Evolutionary conservation across 2,888 invertebrate genomes (phyloP), one percentile per base, ranked within the genome.

Genomic region (Habrosyne pyritoides): DNA sequence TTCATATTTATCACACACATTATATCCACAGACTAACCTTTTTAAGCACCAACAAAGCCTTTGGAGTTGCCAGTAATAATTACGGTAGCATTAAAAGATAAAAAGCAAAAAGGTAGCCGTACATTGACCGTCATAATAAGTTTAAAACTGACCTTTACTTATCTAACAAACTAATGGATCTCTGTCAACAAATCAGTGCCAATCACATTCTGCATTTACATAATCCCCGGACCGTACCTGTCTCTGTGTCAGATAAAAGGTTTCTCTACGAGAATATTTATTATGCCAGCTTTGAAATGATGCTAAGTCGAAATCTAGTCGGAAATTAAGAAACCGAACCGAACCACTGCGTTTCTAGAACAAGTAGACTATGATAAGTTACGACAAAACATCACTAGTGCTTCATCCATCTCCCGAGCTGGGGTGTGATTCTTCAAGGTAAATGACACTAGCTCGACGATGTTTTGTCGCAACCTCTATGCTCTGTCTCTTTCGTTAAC

Each of bases 101-200:
- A 47, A 47, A 12, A 26, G n/a, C 24, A 24, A 26, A 26, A 14
- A 49, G 48, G 24, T 26, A 56, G 6, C 49, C 24, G 53, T 62
- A 49, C 58, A 60, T 51, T 52, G 59, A 52, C 56, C 52, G 53
- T 63, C 42, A 18, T 42, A 42, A 42, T 42, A 42, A 8, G 26
- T 26, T 49, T 64, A 76, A 53, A 69, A 67, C 53, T 69, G 81
- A 86, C 87, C 87, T 87, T 87, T 84, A 63, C 68, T 84, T 86
- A 84, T 86, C 83, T 65, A 54, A 60, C 57, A 36, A 26, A 62
- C 81, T 84, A 85, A 86, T 84, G 83, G 84, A 79, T 54, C 60
- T 46, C 61, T 60, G 69, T 70, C 71, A 54, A 61, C 73, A 67
- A 42, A 75, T 76, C 73, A 69, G 49, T 64, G 64, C 67, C 69